Base-by-base conservation (phyloP, 2,888 invertebrate genomes). In the Standfussiana lucernea region DNA sequence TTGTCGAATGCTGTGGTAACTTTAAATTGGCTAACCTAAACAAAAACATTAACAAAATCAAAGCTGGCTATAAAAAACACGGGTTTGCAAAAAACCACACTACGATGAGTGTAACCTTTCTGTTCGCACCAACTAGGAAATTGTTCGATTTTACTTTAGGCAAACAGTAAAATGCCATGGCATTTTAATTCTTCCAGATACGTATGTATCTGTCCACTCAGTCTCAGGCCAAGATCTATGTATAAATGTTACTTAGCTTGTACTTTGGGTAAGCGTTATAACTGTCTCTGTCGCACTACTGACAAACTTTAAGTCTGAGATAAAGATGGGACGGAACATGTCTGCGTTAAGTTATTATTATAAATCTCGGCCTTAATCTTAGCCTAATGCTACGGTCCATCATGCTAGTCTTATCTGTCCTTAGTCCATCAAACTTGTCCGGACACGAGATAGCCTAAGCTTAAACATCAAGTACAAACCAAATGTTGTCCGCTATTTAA, bases 401-500 rank as follows among this genome's bases (percentile, higher is more conserved):
- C 24, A 65, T n/a, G 45, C 42, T 37, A 37, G n/a, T n/a, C n/a
- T n/a, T n/a, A n/a, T n/a, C n/a, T n/a, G n/a, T n/a, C n/a, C n/a
- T n/a, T n/a, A n/a, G n/a, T n/a, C 37, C 6, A 53, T 53, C 18
- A 50, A 35, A 42, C 32, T 35, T 35, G 21, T 24, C 32, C 1
- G 13, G 28, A 50, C 59, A 50, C 40, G 45, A 47, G 13, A 56
- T 47, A 40, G 53, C 64, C 69, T 53, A 13, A 79, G 65, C 42
- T 59, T 40, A 24, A 56, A 62, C 28, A 32, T 67, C 3, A 77
- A 59, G 35, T 67, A 66, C 53, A 40, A 21, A 53, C 32, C 32
- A 73, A 79, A 61, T 75, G 18, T 42, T 61, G 47, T 50, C 47
- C 40, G 53, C 47, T 68, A 50, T 64, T 81, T 81, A 59, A 75